phyloP scores from a whole-genome alignment of 2,113 vertebrate species.

The Spizaetus ornatus region DNA sequence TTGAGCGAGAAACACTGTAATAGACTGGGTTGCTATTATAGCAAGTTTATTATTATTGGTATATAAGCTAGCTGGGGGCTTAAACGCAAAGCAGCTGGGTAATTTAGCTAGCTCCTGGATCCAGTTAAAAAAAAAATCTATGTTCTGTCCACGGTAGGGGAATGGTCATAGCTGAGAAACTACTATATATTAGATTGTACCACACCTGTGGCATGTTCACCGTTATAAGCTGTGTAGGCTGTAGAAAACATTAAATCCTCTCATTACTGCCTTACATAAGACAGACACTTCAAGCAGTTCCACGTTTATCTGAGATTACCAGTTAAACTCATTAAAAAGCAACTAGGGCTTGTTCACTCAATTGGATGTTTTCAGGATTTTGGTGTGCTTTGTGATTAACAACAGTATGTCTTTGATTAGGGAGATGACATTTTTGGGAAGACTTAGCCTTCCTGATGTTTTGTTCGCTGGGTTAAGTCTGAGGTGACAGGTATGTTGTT shows the following conservation, averaged over 20 bases:
- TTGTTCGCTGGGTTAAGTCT: background rate
- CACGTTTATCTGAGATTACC: slow-evolving; percentile 69
- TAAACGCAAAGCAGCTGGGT: slow-evolving; percentile 72
- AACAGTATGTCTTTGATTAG: slow-evolving; percentile 50
- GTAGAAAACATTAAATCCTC: slow-evolving; percentile 58
- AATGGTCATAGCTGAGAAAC: slow-evolving; percentile 57
- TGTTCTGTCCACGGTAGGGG: slow-evolving; percentile 70
- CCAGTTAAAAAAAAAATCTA: slow-evolving; percentile 73
- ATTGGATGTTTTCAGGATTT: slow-evolving; percentile 36
- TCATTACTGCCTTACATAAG: slow-evolving; percentile 63
- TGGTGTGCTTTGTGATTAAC: background rate
- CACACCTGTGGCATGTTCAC: slow-evolving; percentile 71
- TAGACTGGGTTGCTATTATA: slow-evolving; percentile 56
- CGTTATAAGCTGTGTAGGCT: background rate
- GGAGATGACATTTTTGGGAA: slow-evolving; percentile 2
- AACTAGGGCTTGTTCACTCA: slow-evolving; percentile 25
- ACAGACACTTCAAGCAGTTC: slow-evolving; percentile 55
- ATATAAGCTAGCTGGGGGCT: slow-evolving; percentile 71
- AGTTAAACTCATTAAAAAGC: slow-evolving; percentile 68
- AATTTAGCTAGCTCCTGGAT: slow-evolving; percentile 79
- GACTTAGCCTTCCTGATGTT: slow-evolving; percentile 15
- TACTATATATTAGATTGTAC: background rate
- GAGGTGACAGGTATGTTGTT: background rate
- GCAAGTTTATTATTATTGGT: slow-evolving; percentile 78
- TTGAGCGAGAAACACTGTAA: slow-evolving; percentile 28